Evolutionary conservation across 2,888 invertebrate genomes (phyloP).

Genomic region (Chrysopilus asiliformis): DNA sequence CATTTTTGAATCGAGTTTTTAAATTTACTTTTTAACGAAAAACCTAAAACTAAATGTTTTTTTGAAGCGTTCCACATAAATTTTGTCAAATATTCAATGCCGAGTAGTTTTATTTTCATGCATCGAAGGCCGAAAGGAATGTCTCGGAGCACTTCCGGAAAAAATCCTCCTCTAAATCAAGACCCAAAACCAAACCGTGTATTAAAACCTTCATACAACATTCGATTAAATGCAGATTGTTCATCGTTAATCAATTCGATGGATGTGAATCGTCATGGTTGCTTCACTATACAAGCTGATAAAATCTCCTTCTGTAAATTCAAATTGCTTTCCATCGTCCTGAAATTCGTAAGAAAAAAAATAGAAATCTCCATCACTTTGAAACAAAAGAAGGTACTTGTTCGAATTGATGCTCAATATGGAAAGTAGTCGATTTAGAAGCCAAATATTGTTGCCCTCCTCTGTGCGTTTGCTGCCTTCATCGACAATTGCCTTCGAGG

Average conservation of each 20-base stretch:
- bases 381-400: too few species aligned
- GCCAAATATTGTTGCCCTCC: constrained; percentile 11
- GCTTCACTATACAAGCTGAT: constrained; percentile 26
- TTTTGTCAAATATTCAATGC: constrained; percentile 22
- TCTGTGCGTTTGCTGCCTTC: too few species aligned
- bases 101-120: constrained; percentile 22
- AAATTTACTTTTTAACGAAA: too few species aligned
- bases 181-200: constrained; percentile 21
- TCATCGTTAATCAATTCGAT: constrained; percentile 8
- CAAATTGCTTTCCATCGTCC: constrained; percentile 23
- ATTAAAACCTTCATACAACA: constrained; percentile 21
- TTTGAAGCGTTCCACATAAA: constrained; percentile 16
- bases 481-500: too few species aligned
- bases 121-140: constrained; percentile 22
- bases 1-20: too few species aligned
- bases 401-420: constrained; percentile 5
- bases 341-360: constrained; percentile 11
- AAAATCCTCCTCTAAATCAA: constrained; percentile 18
- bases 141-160: constrained; percentile 20
- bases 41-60: too few species aligned
- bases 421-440: constrained; percentile 12
- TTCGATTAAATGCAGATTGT: constrained; percentile 14
- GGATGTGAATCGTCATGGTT: constrained; percentile 20
- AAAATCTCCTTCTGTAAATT: constrained; percentile 27
- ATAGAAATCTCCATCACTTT: constrained; percentile 5